These are phyloP conservation scores for Dolichoris vasculosae DNA, from an alignment of 1,140 invertebrate genomes.

Conservation along the genomic window DNA sequence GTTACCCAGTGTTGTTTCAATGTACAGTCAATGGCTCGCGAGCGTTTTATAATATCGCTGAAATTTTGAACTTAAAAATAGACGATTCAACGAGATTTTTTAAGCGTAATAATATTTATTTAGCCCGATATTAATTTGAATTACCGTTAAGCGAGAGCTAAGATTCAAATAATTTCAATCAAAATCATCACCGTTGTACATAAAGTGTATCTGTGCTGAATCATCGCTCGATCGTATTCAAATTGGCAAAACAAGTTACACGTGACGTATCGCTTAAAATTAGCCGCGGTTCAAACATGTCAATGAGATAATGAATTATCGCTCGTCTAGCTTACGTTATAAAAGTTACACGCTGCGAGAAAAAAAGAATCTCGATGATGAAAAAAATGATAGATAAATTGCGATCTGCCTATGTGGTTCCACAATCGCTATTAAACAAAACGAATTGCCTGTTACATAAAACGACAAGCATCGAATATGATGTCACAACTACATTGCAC, in stretches of 20 bases:
- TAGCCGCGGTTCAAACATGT: conserved; percentile 16
- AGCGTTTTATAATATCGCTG: not conserved
- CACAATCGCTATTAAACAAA: not conserved
- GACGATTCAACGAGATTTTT: not conserved
- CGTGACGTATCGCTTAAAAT: not conserved
- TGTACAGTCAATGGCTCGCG: conserved; percentile 1
- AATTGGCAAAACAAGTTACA: conserved; percentile 35
- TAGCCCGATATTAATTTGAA: not conserved
- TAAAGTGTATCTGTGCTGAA: not conserved
- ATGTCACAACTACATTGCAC: conserved; percentile 8
- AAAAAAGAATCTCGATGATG: not conserved
- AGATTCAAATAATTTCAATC: not conserved
- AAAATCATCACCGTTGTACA: conserved; percentile 1
- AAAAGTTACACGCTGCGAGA: not conserved
- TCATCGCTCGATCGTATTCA: conserved; percentile 47
- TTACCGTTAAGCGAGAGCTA: not conserved
- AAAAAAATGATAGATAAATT: not conserved
- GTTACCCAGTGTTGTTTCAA: conserved; percentile 45
- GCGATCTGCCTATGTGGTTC: not conserved
- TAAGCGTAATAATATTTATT: not conserved
- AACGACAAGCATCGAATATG: not conserved
- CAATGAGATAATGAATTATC: conserved; percentile 29
- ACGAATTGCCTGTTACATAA: conserved; percentile 12
- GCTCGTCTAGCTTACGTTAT: not conserved
- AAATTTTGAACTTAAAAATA: conserved; percentile 25